phyloP scores from a whole-genome alignment of 23 tunicate species.

The Styela clava region DNA sequence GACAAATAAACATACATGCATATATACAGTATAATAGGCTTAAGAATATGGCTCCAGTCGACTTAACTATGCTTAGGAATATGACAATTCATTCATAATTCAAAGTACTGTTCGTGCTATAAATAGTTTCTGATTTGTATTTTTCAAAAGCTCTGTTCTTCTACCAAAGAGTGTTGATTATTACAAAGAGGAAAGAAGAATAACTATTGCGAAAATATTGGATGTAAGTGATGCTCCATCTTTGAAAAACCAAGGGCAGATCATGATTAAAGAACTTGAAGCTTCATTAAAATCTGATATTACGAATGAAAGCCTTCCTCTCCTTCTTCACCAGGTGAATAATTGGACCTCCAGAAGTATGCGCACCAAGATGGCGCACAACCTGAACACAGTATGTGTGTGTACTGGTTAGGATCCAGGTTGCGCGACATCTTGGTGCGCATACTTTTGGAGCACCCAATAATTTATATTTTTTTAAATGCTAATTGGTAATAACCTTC shows the following conservation, averaged over 20 bases:
- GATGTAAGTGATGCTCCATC: slow-evolving; percentile 49
- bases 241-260: slow-evolving; percentile 58
- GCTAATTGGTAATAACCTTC: not conserved
- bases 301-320: slow-evolving; percentile 54
- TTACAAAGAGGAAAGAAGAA: slow-evolving; percentile 51
- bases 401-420: no score
- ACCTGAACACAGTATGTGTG: no score
- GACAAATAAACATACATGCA: no score
- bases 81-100: not conserved
- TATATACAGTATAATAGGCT: no score
- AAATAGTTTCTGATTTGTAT: no score
- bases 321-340: slow-evolving; percentile 64
- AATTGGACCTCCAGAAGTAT: no score
- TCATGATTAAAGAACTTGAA: slow-evolving; percentile 66
- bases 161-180: slow-evolving; percentile 51
- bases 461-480: not conserved
- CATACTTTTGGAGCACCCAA: no score
- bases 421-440: no score
- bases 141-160: slow-evolving; percentile 40
- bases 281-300: slow-evolving; percentile 53
- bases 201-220: slow-evolving; percentile 45
- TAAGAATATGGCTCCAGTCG: no score
- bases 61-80: not conserved
- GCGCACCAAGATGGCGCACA: no score
- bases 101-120: not conserved